Evolutionary conservation across 2,113 vertebrate species (phyloP), one percentile per base, ranked within the genome.

Genomic region (Plecturocebus donacophilus): DNA sequence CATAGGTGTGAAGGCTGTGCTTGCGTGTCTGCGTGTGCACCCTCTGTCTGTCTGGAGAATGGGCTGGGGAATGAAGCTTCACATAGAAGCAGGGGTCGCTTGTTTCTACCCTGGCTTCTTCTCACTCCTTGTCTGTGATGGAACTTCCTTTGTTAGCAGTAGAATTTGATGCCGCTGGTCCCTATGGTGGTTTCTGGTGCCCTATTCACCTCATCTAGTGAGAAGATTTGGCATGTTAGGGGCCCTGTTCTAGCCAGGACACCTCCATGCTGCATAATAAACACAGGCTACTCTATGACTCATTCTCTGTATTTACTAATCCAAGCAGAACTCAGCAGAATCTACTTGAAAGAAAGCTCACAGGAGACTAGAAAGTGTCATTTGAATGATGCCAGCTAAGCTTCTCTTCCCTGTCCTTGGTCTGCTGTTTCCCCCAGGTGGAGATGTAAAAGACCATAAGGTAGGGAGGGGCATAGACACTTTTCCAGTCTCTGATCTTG

Each of bases 21-120:
- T 7, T 16, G 1, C 11, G 12, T 8, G 42, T 49, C 38, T 17
- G 64, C 8, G 25, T 40, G 3, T 20, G 25, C 16, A 0, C 0
- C 38, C 5, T 12, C 1, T 47, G 17, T 3, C 5, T 54, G 64
- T 14, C 20, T 11, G n/a, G 19, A 27, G 9, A 42, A 42, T 5
- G 4, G 47, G 56, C 23, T 35, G 20, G 20, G 12, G 19, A 49
- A 61, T 11, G 49, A 79, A 45, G 16, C 35, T 25, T 23, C 58
- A 7, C 4, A 4, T 7, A 21, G 21, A 25, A 6, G 32, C n/a
- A 21, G 20, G 35, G 32, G 13, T 13, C 38, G 1, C 25, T 19
- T 8, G 0, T 21, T 79, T 54, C 54, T 73, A n/a, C 7, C 11
- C 11, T 40, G 58, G 42, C 38, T 49, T 75, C 49, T 64, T 76